Evolutionary conservation across 1,140 invertebrate genomes (phyloP).

Genomic region (Heliconius congener): DNA sequence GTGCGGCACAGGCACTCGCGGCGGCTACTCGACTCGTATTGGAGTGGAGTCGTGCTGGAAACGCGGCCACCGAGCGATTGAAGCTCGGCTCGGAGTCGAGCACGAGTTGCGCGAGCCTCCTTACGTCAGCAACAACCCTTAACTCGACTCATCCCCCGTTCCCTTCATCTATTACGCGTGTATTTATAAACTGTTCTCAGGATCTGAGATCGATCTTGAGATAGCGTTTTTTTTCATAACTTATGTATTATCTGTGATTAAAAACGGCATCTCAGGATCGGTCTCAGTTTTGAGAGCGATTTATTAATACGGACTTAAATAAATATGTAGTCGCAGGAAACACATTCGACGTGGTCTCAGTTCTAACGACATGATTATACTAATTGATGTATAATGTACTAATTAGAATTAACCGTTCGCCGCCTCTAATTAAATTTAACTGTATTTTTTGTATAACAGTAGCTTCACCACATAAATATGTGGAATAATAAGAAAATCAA

Average conservation of each 20-base stretch:
- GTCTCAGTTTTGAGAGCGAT: too few relatives aligned
- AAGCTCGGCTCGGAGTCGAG: conserved; percentile 13
- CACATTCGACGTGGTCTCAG: conserved; percentile 4
- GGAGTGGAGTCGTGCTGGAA: conserved; percentile 36
- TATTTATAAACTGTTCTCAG: too few relatives aligned
- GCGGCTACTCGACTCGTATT: conserved; percentile 54
- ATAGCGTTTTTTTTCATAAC: too few relatives aligned
- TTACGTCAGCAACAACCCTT: conserved; percentile 39
- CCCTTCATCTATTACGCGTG: not conserved
- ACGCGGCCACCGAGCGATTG: conserved; percentile 32
- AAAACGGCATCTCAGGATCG: too few relatives aligned
- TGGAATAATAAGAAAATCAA: not conserved
- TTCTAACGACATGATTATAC: conserved; percentile 18
- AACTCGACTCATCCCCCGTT: conserved; percentile 16
- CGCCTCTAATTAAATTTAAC: not conserved
- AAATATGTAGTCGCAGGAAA: not conserved
- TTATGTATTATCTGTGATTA: too few relatives aligned
- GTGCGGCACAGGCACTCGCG: conserved; percentile 60
- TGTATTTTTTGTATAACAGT: not conserved
- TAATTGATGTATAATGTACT: conserved; percentile 23
- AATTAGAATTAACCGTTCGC: not conserved
- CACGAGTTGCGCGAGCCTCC: conserved; percentile 32
- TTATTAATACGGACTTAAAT: too few relatives aligned
- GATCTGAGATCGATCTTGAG: too few relatives aligned
- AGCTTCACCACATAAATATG: not conserved